These are phyloP conservation scores for Varecia variegata DNA, from an alignment of 2,797 vertebrate genomes.

Conservation along the genomic window DNA sequence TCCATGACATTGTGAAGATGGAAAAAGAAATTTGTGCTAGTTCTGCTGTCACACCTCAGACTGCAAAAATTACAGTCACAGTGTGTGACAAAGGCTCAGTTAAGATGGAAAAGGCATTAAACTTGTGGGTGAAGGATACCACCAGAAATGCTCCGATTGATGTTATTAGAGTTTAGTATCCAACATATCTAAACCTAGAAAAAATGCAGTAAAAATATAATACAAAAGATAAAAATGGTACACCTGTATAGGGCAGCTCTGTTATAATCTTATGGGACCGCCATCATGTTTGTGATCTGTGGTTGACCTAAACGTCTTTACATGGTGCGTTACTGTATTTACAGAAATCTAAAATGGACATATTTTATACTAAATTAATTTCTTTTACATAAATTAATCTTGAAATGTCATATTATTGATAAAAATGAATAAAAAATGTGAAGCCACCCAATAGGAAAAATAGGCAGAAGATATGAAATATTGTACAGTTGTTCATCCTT, in stretches of 20 bases:
- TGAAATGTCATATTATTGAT: background rate
- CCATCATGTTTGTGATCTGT: background rate
- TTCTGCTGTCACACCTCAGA: background rate
- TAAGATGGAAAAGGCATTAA: background rate
- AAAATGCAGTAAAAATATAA: background rate
- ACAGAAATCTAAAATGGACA: background rate
- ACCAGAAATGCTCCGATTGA: too few species aligned
- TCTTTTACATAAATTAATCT: background rate
- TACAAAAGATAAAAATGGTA: background rate
- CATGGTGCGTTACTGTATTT: background rate
- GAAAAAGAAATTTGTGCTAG: background rate
- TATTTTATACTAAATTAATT: background rate
- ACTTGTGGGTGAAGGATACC: background rate
- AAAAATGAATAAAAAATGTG: background rate
- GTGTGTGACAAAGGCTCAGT: background rate
- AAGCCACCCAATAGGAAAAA: background rate
- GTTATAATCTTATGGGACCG: background rate
- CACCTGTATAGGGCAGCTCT: background rate
- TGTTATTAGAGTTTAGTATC: background rate
- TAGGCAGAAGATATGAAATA: background rate
- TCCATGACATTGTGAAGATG: background rate
- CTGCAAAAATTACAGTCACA: background rate
- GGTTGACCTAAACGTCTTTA: background rate
- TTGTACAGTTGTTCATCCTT: background rate
- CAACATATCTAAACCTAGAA: background rate